A percentile compares a stretch with the other conserved stretches of the same genome.
Evolutionary conservation across 2,113 vertebrate genomes (phyloP).

Genomic region (Arenaria interpres): DNA sequence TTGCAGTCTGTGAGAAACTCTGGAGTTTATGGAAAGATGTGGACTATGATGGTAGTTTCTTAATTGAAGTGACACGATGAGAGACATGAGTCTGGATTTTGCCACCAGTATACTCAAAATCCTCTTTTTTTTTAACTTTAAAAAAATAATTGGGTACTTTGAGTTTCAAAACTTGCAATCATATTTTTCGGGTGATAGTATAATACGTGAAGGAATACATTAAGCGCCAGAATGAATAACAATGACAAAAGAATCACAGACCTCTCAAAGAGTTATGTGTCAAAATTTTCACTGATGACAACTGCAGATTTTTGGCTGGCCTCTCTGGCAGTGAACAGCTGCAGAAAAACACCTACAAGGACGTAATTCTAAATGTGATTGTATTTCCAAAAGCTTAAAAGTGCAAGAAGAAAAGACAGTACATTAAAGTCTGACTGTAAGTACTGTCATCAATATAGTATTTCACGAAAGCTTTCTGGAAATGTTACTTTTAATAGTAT

Average conservation of each 20-base stretch:
- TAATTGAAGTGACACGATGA: not conserved
- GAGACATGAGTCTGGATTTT: not conserved
- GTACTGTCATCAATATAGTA: not conserved
- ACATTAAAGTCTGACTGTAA: not conserved
- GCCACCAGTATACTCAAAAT: not conserved
- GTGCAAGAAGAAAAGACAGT: not conserved
- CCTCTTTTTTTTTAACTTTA: not conserved
- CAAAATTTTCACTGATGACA: not conserved
- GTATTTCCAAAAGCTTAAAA: not conserved
- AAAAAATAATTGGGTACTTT: not conserved
- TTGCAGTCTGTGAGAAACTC: not conserved
- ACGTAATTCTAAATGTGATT: not conserved
- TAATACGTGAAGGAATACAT: not conserved
- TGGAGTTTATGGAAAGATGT: not conserved
- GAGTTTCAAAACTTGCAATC: not conserved
- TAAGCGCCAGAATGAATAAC: not conserved
- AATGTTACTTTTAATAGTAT: constrained; percentile 30
- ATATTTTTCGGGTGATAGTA: not conserved
- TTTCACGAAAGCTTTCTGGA: constrained; percentile 14
- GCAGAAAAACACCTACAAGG: not conserved
- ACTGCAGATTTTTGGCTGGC: not conserved
- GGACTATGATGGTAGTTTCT: not conserved
- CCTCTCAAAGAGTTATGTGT: not conserved
- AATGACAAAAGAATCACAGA: not conserved
- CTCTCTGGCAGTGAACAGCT: not conserved